These are phyloP conservation scores for Nineta flava DNA, from an alignment of 2,888 invertebrate species.

Conservation along the genomic window DNA sequence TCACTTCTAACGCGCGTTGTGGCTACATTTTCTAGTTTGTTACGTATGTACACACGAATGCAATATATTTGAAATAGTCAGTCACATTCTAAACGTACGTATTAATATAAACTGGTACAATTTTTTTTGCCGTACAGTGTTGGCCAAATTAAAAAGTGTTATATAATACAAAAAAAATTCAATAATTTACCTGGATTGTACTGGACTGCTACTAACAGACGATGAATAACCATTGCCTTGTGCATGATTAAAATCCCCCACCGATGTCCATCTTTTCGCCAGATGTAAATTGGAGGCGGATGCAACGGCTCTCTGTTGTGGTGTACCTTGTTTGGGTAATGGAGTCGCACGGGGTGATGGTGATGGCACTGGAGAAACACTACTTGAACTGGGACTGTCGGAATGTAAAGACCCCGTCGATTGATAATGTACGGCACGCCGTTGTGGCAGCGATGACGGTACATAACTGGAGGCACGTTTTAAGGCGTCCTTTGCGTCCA, in stretches of 20 bases:
- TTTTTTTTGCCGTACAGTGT: too few species aligned
- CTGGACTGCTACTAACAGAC: slow-evolving; percentile 21
- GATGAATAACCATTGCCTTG: slow-evolving; percentile 1
- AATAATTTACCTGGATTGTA: slow-evolving; percentile 31
- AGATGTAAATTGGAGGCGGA: slow-evolving; percentile 17
- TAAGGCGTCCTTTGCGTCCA: background rate
- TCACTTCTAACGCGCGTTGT: too few species aligned
- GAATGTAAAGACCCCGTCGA: slow-evolving; percentile 70
- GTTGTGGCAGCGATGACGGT: slow-evolving; percentile 23
- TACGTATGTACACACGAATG: too few species aligned
- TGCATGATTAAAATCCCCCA: slow-evolving; percentile 59
- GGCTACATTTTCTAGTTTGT: too few species aligned
- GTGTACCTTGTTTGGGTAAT: slow-evolving; percentile 40
- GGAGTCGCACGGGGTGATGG: slow-evolving; percentile 58
- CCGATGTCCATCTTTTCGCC: slow-evolving; percentile 65
- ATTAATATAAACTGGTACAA: too few species aligned
- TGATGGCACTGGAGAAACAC: slow-evolving; percentile 68
- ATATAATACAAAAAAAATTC: slow-evolving; percentile 11
- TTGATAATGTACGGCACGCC: slow-evolving; percentile 66
- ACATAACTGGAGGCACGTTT: slow-evolving; percentile 5
- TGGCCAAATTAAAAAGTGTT: too few species aligned
- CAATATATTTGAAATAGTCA: too few species aligned
- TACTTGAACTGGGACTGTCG: slow-evolving; percentile 68
- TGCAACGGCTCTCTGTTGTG: slow-evolving; percentile 14
- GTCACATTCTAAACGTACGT: too few species aligned